Conservation (phyloP, 1,140 invertebrate species). For the Acyrthosiphon pisum region DNA sequence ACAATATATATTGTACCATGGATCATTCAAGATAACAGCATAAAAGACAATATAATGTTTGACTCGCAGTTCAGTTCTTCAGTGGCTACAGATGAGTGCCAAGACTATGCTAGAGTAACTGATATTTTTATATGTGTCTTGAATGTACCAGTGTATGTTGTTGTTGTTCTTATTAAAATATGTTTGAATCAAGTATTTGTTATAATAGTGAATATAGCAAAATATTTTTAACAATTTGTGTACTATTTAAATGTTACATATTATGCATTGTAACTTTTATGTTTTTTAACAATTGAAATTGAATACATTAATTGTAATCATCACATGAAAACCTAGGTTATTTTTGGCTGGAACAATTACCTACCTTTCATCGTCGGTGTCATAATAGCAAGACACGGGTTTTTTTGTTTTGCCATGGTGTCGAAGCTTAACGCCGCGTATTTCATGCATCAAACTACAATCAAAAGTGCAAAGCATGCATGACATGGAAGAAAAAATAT, state of each 20-base stretch:
- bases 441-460: conserved; percentile 49
- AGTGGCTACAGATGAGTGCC: not conserved
- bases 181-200: not conserved
- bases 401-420: conserved; percentile 40
- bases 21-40: not conserved
- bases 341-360: not conserved
- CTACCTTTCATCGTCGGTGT: conserved; percentile 40
- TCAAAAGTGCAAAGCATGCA: conserved; percentile 49
- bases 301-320: not conserved
- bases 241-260: not conserved
- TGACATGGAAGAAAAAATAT: conserved; percentile 38
- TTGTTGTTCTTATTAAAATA: not conserved
- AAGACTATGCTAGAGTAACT: not conserved
- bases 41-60: not conserved
- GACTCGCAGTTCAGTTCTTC: not conserved
- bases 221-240: not conserved
- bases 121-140: not conserved
- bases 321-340: not conserved
- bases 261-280: not conserved
- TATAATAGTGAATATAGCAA: not conserved
- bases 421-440: conserved; percentile 34
- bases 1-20: not conserved
- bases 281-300: not conserved
- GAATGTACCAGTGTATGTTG: not conserved
- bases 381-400: conserved; percentile 39